phyloP scores from a whole-genome alignment of 2,113 vertebrate species.

The Campylomormyrus numenius region DNA sequence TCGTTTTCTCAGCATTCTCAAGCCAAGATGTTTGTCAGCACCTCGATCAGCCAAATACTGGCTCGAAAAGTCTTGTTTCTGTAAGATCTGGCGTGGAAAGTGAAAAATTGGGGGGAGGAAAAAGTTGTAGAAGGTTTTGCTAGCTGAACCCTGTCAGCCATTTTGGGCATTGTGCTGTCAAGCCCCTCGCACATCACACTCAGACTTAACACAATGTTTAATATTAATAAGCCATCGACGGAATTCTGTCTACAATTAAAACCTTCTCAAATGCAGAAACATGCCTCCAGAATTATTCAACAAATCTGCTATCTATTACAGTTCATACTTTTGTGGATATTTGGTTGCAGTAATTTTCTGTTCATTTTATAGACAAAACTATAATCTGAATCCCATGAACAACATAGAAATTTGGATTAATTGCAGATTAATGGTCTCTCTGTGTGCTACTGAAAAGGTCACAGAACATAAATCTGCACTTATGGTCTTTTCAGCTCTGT shows the following conservation, averaged over 20 bases:
- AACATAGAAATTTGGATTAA: not conserved
- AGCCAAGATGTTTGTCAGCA: not conserved
- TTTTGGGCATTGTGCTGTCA: not conserved
- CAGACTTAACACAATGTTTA: not conserved
- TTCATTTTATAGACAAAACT: not conserved
- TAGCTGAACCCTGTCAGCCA: not conserved
- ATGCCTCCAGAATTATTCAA: not conserved
- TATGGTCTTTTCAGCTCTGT: not conserved
- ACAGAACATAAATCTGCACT: not conserved
- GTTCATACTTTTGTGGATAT: not conserved
- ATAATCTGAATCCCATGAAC: not conserved
- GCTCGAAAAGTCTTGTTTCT: not conserved
- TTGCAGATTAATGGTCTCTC: not conserved
- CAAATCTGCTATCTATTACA: not conserved
- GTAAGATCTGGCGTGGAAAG: not conserved
- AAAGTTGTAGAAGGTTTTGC: not conserved
- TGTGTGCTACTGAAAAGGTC: not conserved
- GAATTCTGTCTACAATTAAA: not conserved
- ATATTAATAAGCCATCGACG: not conserved
- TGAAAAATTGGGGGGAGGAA: not conserved
- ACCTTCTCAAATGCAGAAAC: not conserved
- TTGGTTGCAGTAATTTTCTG: not conserved
- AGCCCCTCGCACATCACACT: not conserved
- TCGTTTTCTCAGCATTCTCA: not conserved
- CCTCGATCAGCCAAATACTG: not conserved